Evolutionary conservation across 1,140 invertebrate species (phyloP), one percentile per base, ranked within the genome.

Genomic region (Calephelis virginiensis): DNA sequence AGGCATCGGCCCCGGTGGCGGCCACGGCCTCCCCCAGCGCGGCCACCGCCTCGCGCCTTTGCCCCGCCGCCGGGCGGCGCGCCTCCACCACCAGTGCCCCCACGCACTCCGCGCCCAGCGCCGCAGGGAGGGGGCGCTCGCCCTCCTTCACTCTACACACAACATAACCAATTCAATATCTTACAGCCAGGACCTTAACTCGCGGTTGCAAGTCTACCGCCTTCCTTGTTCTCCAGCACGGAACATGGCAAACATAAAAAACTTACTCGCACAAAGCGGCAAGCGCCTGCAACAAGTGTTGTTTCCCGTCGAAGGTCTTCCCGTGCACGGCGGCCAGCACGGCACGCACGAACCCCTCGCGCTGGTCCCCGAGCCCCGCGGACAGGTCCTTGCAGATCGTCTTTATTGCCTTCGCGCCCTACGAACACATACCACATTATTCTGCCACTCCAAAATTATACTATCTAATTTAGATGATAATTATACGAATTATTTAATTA

Each of bases 271-370:
- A 95, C 28, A 98, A 92, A 14, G 93, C 93, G 37, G 95, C 93
- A 10, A 98, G 81, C 1, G 97, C 97, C 75, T 95, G 93, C 6
- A 98, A 78, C 8, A 98, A 81, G 64, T 94, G 92, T 75, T 97
- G 95, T 86, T 98, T 98, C 13, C 97, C 97, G 73, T 95, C 94
- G 94, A 97, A 98, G 0, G 96, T 98, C 77, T 97, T 94, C 6
- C 97, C 97, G 65, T 94, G 93, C n/a, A 97, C 90, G 2, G 95
- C 95, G 62, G 92, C 92, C 0, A 96, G 86, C 43, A 98, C 82
- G 59, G 96, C 93, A 40, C 92, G 93, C 3, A 97, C 86, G 9
- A 98, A 90, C 12, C 87, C 88, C 72, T 94, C 93, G 40, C 95
- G 89, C 66, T 96, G 93, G 7, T 93, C 91, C 10, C 93, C 91